Evolutionary conservation across 2,113 vertebrate species (phyloP), one percentile per base, ranked within the genome.

Genomic region (Solea senegalensis): DNA sequence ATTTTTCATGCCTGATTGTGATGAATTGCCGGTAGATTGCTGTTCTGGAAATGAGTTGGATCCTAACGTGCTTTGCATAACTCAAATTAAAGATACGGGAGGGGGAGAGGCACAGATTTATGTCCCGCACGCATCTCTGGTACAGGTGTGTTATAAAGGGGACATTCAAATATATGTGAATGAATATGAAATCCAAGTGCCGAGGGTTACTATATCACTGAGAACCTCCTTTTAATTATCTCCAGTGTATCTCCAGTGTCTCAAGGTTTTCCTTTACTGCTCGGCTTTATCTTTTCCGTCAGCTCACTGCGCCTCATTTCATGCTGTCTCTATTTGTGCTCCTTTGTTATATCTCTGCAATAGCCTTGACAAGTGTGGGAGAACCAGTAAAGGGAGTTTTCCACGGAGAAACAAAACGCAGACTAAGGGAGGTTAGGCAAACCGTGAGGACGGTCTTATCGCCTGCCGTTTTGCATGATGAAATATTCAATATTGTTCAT

Each of bases 181-280:
- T 84, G 54, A 82, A 73, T 69, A 49, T 57, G 27, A 62, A 69
- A 61, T 57, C 53, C 62, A 51, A 64, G 11, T 28, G 76, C 84
- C 85, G 26, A 61, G 54, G 39, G 84, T 76, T 72, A 73, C 78
- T 72, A 71, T 75, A 83, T 78, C 58, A 59, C 68, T 80, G 51
- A 66, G 61, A 79, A 82, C 28, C 84, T 89, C 71, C 43, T 88
- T 85, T 88, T 86, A 90, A 91, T 87, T 85, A 89, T 89, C 81
- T 89, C 50, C 28, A 67, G 53, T 80, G 61, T 49, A 74, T 74
- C 74, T 71, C 71, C 65, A 12, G 53, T 50, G 51, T 81, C 69
- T 78, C 43, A 55, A 64, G 60, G 44, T 71, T 84, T 86, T 61
- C 50, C 65, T 78, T 62, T 72, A 82, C 72, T 76, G 81, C 83